phyloP scores from a whole-genome alignment of 2,797 vertebrate species.

The Pipistrellus pygmaeus region DNA sequence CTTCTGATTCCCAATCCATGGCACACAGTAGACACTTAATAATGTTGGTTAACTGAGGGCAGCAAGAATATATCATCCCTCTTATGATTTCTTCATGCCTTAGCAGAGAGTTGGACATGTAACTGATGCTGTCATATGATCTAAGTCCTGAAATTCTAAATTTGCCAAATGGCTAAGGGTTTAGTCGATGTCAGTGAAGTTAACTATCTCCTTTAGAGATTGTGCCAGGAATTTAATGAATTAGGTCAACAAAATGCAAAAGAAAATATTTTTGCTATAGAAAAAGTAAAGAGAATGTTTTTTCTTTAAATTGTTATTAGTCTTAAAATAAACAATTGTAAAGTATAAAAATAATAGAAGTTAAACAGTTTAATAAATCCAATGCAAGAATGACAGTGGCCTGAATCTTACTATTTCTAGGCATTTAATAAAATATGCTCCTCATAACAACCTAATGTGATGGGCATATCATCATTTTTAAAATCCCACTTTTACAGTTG shows the following conservation, averaged over 20 bases:
- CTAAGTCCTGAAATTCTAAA: slow-evolving; percentile 5
- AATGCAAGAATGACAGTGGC: not conserved
- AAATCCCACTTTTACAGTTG: not conserved
- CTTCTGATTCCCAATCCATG: not conserved
- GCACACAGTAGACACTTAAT: not conserved
- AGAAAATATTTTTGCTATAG: slow-evolving; percentile 1
- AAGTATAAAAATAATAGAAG: not conserved
- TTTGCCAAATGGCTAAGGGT: not conserved
- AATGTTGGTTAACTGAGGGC: not conserved
- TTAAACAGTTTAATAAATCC: slow-evolving; percentile 30
- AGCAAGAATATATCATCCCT: not conserved
- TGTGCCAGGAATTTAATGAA: not conserved
- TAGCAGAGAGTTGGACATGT: not conserved
- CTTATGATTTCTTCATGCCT: not conserved
- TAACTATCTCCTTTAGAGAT: not conserved
- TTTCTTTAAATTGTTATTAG: not conserved
- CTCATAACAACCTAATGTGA: not conserved
- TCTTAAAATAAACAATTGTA: slow-evolving; percentile 37
- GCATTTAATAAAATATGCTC: not conserved
- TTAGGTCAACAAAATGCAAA: not conserved
- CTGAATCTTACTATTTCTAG: not conserved
- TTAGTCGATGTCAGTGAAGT: not conserved
- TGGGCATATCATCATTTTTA: not conserved
- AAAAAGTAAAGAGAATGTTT: not conserved
- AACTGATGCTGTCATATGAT: not conserved